Percentiles rank a stretch among this genome's conserved stretches.
These are phyloP conservation scores for Psix sp. DNA, from an alignment of 1,140 invertebrate species.

Conservation along the genomic window DNA sequence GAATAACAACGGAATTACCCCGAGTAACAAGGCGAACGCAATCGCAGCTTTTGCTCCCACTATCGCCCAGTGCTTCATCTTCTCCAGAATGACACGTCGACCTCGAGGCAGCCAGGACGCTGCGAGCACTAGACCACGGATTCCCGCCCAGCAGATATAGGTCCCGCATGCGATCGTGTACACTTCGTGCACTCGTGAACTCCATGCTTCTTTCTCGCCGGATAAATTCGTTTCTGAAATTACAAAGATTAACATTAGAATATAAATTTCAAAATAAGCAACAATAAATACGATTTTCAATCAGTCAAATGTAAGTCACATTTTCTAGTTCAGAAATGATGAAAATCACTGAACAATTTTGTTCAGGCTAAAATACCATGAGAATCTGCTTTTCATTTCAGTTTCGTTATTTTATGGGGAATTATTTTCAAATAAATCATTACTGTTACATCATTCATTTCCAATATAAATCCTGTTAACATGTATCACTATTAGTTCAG, in stretches of 20 bases:
- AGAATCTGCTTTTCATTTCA: too few species aligned
- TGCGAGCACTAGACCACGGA: constrained; percentile 86
- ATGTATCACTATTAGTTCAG: too few species aligned
- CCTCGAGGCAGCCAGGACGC: constrained; percentile 93
- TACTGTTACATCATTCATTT: too few species aligned
- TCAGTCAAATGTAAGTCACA: too few species aligned
- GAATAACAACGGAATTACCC: constrained; percentile 94
- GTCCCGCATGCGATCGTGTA: constrained; percentile 96
- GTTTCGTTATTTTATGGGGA: too few species aligned
- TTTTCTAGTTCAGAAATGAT: too few species aligned
- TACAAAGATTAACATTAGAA: background rate
- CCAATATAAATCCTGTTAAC: too few species aligned
- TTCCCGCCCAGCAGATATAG: constrained; percentile 93
- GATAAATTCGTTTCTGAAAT: background rate
- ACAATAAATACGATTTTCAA: too few species aligned
- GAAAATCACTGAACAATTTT: too few species aligned
- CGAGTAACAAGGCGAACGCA: constrained; percentile 88
- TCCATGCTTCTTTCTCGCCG: constrained; percentile 73
- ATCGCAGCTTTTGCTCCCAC: constrained; percentile 83
- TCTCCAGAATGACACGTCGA: constrained; percentile 84
- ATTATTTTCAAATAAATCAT: too few species aligned
- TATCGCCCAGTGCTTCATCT: constrained; percentile 86
- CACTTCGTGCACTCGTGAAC: constrained; percentile 91
- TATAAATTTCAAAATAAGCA: background rate
- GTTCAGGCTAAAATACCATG: too few species aligned